A percentile compares a stretch with the other conserved stretches of the same genome.
phyloP scores from a whole-genome alignment of 1,140 invertebrate genomes.

The Drosophila biarmipes region DNA sequence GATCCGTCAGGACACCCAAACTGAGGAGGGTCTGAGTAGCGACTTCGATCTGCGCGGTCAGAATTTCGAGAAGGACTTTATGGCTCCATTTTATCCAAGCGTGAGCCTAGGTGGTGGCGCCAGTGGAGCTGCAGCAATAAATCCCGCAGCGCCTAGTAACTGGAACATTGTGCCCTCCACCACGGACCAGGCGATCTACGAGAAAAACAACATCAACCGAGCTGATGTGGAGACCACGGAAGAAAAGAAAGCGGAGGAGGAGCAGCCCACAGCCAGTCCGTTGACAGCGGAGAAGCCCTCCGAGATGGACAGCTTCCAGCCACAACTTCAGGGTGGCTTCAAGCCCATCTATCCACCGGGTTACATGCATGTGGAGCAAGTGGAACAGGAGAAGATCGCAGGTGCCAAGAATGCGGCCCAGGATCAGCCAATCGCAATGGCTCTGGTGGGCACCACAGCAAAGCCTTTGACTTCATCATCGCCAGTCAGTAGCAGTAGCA shows the following conservation, averaged over 20 bases:
- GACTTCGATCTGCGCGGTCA: conserved; percentile 80
- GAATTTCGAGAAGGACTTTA: conserved; percentile 86
- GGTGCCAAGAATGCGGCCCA: conserved; percentile 20
- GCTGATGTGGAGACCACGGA: conserved; percentile 63
- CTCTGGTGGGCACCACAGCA: conserved; percentile 35
- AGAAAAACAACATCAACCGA: conserved; percentile 79
- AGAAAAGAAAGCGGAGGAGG: conserved; percentile 41
- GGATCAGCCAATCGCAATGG: conserved; percentile 56
- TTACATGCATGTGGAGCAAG: conserved; percentile 57
- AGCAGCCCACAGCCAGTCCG: conserved; percentile 29
- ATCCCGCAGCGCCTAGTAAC: conserved; percentile 84
- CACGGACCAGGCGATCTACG: conserved; percentile 53
- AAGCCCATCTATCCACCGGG: conserved; percentile 87
- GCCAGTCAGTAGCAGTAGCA: conserved; percentile 22
- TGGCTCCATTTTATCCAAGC: conserved; percentile 90
- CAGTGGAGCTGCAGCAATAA: conserved; percentile 57
- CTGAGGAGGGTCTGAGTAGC: conserved; percentile 59
- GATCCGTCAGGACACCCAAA: conserved; percentile 76
- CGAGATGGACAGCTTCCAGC: conserved; percentile 89
- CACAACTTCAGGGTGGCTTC: conserved; percentile 89
- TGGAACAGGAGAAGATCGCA: conserved; percentile 38
- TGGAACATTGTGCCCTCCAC: conserved; percentile 87
- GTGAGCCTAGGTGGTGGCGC: conserved; percentile 86
- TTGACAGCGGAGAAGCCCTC: conserved; percentile 84
- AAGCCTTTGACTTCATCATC: conserved; percentile 18